Evolutionary conservation across 1,140 invertebrate species (phyloP).

Genomic region (Papilio glaucus): DNA sequence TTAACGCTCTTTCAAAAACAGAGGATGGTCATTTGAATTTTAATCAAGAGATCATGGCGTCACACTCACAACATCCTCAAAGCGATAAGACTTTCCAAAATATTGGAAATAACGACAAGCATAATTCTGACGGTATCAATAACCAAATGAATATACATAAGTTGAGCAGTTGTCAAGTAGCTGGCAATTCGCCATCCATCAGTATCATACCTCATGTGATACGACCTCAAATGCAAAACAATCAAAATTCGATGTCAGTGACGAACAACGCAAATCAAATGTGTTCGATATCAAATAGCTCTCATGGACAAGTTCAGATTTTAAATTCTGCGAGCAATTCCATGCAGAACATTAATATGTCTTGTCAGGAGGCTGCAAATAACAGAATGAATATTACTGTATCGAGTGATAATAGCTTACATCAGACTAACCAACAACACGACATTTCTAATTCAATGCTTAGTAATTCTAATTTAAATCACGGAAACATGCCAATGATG

Average conservation of each 20-base stretch:
- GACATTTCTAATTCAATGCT: conserved; percentile 59
- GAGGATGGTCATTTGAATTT: conserved; percentile 78
- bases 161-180: conserved; percentile 75
- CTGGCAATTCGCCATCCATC: conserved; percentile 68
- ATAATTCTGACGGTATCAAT: conserved; percentile 60
- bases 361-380: conserved; percentile 73
- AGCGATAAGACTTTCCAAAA: conserved; percentile 78
- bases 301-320: conserved; percentile 70
- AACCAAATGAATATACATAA: conserved; percentile 77
- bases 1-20: conserved; percentile 76
- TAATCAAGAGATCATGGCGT: conserved; percentile 78
- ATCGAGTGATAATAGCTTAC: conserved; percentile 57
- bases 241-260: conserved; percentile 71
- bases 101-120: conserved; percentile 69
- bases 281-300: conserved; percentile 64
- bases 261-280: conserved; percentile 73
- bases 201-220: conserved; percentile 76
- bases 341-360: conserved; percentile 71
- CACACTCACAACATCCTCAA: conserved; percentile 75
- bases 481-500: conserved; percentile 75
- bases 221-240: conserved; percentile 66
- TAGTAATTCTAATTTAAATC: conserved; percentile 63
- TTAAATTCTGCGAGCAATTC: conserved; percentile 70
- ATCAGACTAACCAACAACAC: conserved; percentile 65
- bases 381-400: conserved; percentile 63